Evolutionary conservation across 2,888 invertebrate species (phyloP).

Genomic region (Drosophila borealis): DNA sequence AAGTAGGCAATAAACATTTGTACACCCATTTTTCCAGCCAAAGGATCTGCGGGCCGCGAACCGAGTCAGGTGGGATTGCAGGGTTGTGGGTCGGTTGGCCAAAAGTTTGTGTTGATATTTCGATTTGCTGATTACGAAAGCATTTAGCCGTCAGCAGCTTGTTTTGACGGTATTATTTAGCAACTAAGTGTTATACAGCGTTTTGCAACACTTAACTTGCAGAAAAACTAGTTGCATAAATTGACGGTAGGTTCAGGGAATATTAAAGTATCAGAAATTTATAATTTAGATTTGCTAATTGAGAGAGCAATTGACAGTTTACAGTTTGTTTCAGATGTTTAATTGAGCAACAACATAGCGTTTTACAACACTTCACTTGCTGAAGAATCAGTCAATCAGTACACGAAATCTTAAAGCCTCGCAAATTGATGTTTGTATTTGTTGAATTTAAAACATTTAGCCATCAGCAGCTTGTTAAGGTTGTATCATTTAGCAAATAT

Average conservation of each 20-base stretch:
- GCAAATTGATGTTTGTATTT: constrained; percentile 21
- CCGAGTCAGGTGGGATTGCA: background rate
- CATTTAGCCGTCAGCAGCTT: constrained; percentile 16
- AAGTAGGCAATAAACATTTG: constrained; percentile 62
- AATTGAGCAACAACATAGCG: too few relatives aligned
- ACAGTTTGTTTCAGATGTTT: too few relatives aligned
- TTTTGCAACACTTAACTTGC: background rate
- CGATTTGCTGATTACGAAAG: constrained; percentile 29
- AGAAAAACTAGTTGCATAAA: too few relatives aligned
- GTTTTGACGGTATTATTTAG: background rate
- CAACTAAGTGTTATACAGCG: background rate
- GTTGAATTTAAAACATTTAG: constrained; percentile 25
- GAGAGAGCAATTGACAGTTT: too few relatives aligned
- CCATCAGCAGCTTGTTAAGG: constrained; percentile 11
- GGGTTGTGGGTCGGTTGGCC: background rate
- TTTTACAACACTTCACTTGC: too few relatives aligned
- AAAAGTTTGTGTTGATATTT: constrained; percentile 29
- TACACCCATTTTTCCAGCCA: constrained; percentile 35
- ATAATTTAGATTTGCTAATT: too few relatives aligned
- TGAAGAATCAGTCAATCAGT: too few relatives aligned
- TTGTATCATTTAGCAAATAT: background rate
- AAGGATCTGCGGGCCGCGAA: constrained; percentile 1
- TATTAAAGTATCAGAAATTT: too few relatives aligned
- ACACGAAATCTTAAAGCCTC: too few relatives aligned
- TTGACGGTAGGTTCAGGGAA: too few relatives aligned